Evolutionary conservation across 2,888 invertebrate species (phyloP).

Genomic region (Biston stratarius): DNA sequence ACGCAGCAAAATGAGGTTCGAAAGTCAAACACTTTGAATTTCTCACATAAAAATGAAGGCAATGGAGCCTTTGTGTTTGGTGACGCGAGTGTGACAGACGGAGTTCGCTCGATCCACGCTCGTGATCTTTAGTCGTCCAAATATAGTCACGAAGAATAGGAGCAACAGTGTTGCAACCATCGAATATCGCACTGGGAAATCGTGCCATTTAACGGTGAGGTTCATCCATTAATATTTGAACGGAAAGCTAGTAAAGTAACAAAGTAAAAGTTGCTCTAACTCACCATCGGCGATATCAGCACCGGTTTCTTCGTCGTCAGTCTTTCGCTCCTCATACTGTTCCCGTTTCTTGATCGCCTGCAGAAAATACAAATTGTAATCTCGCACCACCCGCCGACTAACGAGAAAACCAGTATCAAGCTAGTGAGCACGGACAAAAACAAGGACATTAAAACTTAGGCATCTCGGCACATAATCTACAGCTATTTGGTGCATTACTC

Average conservation of each 20-base stretch:
- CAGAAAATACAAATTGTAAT: constrained; percentile 57
- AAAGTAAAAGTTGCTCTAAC: constrained; percentile 51
- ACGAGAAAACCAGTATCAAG: constrained; percentile 47
- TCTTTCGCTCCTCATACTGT: constrained; percentile 74
- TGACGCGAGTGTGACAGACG: constrained; percentile 67
- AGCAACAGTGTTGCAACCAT: constrained; percentile 68
- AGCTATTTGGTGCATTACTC: constrained; percentile 53
- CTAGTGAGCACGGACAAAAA: constrained; percentile 52
- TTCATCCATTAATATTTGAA: constrained; percentile 38
- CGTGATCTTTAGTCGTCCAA: constrained; percentile 65
- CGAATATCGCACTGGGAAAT: constrained; percentile 61
- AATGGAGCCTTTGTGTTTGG: constrained; percentile 60
- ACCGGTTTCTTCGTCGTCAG: constrained; percentile 73
- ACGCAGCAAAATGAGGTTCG: constrained; percentile 49
- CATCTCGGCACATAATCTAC: constrained; percentile 54
- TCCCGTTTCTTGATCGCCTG: constrained; percentile 84
- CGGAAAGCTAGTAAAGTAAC: constrained; percentile 35
- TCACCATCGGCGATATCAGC: constrained; percentile 78
- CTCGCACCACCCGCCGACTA: constrained; percentile 22
- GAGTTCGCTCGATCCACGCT: constrained; percentile 61
- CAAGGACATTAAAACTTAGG: constrained; percentile 50
- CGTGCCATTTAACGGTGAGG: constrained; percentile 54
- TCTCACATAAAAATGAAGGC: constrained; percentile 68
- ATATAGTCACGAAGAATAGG: constrained; percentile 77
- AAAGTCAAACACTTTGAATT: constrained; percentile 64